A percentile compares a stretch with the other conserved stretches of the same genome.
Evolutionary conservation across 1,140 invertebrate species (phyloP).

Genomic region (Drosophila prosaltans): DNA sequence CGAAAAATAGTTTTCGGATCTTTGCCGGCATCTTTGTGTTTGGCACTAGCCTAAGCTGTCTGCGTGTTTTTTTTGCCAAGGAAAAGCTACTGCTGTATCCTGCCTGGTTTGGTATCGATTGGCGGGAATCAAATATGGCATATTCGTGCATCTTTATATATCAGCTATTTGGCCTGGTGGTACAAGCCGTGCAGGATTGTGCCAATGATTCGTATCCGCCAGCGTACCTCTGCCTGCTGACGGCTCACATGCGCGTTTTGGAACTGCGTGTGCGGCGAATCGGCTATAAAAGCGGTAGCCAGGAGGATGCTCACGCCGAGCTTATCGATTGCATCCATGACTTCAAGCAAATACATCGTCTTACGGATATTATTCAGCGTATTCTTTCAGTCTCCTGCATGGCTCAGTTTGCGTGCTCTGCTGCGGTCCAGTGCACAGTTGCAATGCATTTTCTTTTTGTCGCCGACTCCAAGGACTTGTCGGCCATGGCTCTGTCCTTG

Average conservation of each 20-base stretch:
- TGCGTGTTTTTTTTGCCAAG: slow-evolving; percentile 43
- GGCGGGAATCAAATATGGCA: slow-evolving; percentile 30
- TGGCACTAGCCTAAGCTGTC: slow-evolving; percentile 63
- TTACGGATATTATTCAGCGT: slow-evolving; percentile 60
- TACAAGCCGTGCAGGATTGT: slow-evolving; percentile 69
- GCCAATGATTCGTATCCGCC: slow-evolving; percentile 77
- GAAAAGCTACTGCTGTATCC: slow-evolving; percentile 61
- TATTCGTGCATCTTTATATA: slow-evolving; percentile 51
- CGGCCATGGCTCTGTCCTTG: slow-evolving; percentile 61
- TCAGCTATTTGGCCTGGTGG: slow-evolving; percentile 60
- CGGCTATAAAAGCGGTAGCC: slow-evolving; percentile 13
- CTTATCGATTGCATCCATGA: slow-evolving; percentile 63
- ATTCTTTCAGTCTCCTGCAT: slow-evolving; percentile 65
- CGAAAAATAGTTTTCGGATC: slow-evolving; percentile 45
- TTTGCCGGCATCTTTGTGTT: slow-evolving; percentile 62
- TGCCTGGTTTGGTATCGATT: slow-evolving; percentile 72
- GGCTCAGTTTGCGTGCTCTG: slow-evolving; percentile 69
- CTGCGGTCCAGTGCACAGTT: slow-evolving; percentile 68
- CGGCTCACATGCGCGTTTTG: slow-evolving; percentile 65
- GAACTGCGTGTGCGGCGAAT: slow-evolving; percentile 62
- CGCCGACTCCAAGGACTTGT: slow-evolving; percentile 52
- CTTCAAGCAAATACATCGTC: slow-evolving; percentile 42
- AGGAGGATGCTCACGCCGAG: slow-evolving; percentile 12
- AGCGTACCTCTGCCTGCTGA: slow-evolving; percentile 66
- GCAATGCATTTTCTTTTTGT: slow-evolving; percentile 70